phyloP scores from a whole-genome alignment of 2,113 vertebrate genomes.

The Jaculus jaculus region DNA sequence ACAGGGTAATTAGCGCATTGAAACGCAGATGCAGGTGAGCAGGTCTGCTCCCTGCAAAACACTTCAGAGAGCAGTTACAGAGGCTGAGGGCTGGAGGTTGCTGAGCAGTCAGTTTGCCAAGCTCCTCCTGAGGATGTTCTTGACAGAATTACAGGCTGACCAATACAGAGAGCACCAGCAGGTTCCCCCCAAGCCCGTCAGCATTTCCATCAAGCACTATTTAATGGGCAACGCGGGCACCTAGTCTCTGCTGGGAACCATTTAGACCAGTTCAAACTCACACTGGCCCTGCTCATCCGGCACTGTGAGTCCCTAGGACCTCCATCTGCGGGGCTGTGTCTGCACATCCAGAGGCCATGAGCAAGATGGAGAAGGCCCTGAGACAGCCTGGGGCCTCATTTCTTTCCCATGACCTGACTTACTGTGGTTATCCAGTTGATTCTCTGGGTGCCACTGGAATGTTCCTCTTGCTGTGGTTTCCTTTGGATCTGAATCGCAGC shows the following conservation, averaged over 20 bases:
- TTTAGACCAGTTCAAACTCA: background rate
- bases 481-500: constrained; percentile 9
- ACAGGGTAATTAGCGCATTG: constrained; percentile 34
- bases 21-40: background rate
- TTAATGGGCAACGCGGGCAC: background rate
- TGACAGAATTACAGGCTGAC: background rate
- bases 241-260: background rate
- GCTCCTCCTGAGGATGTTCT: background rate
- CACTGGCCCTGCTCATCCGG: background rate
- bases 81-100: background rate
- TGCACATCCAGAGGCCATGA: background rate
- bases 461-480: background rate
- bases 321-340: background rate
- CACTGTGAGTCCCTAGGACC: background rate
- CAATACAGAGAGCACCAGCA: background rate
- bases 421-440: background rate
- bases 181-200: background rate
- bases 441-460: background rate
- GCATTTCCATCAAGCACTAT: background rate
- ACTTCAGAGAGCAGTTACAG: background rate
- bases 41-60: background rate
- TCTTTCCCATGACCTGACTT: background rate
- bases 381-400: background rate
- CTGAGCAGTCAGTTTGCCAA: background rate
- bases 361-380: background rate